Base-by-base conservation (phyloP, 2,797 vertebrate genomes). In the Sus cebifrons region DNA sequence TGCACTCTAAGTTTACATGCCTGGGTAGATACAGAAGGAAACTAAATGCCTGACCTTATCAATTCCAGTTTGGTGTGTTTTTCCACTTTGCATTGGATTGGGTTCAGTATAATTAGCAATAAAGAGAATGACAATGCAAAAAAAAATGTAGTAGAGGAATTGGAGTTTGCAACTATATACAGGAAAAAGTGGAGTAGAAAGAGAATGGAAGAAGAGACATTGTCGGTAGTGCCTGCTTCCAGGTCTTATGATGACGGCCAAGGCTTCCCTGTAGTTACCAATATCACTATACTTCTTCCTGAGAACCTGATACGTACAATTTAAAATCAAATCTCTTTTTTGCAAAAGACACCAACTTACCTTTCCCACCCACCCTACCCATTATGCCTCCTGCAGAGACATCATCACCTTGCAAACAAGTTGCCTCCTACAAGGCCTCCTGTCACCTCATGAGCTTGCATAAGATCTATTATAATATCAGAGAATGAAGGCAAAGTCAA, bases 341-440 rank as follows among this genome's bases (percentile, higher is more conserved):
- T 32, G 58, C 67, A 86, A 84, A 96, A 94, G 36, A 91, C 44
- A 78, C 29, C 40, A 86, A 79, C 60, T 86, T 94, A 95, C 89
- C 77, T 91, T 85, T 79, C 71, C 89, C 95, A 92, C 97, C 96
- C 89, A 97, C 91, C 87, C 29, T 88, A 74, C 29, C 93, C 81
- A 92, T 96, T 95, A 96, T 82, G 58, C 91, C 93, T 96, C 79
- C 96, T 89, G 91, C 93, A 88, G 84, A 93, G 79, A 83, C 29
- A 84, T 97, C 40, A 84, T 97, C 75, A 73, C 86, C 81, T 87
- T 82, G 79, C 95, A 95, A 96, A 91, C 84, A 93, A 90, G 81
- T 90, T 13, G 0, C 98, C 94, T 94, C 97, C 97, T 87, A 97
- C 97, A 94, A 94, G 54, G 40, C 68, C 87, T 97, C 84, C 32